Evolutionary conservation across 2,113 vertebrate genomes (phyloP), one percentile per base, ranked within the genome.

Genomic region (Bos taurus): DNA sequence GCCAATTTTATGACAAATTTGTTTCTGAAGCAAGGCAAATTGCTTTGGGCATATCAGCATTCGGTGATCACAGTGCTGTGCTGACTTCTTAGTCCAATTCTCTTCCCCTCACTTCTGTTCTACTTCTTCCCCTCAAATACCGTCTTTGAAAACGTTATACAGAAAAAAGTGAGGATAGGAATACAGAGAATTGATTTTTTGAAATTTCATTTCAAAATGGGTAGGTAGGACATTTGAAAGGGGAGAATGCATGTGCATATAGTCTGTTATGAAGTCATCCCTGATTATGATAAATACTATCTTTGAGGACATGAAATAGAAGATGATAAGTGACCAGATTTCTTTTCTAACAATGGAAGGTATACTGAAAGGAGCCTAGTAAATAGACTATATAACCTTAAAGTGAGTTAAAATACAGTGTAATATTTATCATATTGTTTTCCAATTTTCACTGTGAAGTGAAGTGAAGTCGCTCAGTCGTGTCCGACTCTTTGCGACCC

Each of bases 301-400:
- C 74, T 97, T 86, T 88, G 83, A 96, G 86, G 48, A 94, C 84
- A 60, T 43, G 40, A 90, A 95, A 90, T 93, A 90, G 88, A 74
- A 82, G 71, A 91, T 62, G 54, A 67, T n/a, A 64, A 17, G 30
- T 13, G 33, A 91, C 46, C 13, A 93, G 64, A 89, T 88, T 96
- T 97, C 56, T 91, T 56, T 88, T 56, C 17, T 21, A 78, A 74
- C 54, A 71, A 88, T 23, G 52, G 59, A 80, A 59, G 25, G 30
- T 40, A 82, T 74, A 74, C 7, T 50, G 64, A 78, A 97, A 94
- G 30, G 6, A 59, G 57, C 56, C 62, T 54, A 83, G 86, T 88
- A 84, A 96, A 57, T 10, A 94, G 43, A 57, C 4, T 33, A 52
- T 50, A 83, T 80, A 59, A 36, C 87, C 21, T 94, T 88, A 90